These are phyloP conservation scores for Mastigias papua DNA, from an alignment of 30 jellyfish, hydroid and myxozoan genomes.

Conservation along the genomic window DNA sequence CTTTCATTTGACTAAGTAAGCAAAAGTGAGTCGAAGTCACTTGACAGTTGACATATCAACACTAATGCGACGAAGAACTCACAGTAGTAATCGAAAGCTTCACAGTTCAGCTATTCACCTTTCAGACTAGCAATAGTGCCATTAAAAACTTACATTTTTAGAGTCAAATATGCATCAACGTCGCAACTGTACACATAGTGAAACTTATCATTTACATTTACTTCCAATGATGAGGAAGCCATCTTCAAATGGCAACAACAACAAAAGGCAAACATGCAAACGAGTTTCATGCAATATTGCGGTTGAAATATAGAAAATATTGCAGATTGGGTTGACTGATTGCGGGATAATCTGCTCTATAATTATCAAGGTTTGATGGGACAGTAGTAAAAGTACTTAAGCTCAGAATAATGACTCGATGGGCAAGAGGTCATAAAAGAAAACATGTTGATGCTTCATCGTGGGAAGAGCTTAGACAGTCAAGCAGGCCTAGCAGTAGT, in stretches of 20 bases:
- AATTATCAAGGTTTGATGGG: too few species aligned
- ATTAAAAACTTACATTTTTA: constrained; percentile 80
- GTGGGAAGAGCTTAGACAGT: constrained; percentile 75
- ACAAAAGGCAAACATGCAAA: neutral
- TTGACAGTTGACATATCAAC: too few species aligned
- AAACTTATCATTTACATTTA: constrained; percentile 75
- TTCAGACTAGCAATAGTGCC: too few species aligned
- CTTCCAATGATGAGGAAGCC: constrained; percentile 53
- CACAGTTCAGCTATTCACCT: too few species aligned
- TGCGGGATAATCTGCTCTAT: too few species aligned
- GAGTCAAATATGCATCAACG: constrained; percentile 70
- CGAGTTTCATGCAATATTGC: constrained; percentile 2
- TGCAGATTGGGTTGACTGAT: too few species aligned
- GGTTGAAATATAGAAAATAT: too few species aligned
- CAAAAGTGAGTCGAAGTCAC: too few species aligned
- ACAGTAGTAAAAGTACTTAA: too few species aligned
- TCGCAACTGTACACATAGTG: constrained; percentile 94
- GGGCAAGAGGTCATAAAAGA: constrained; percentile 80
- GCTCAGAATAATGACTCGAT: constrained; percentile 92
- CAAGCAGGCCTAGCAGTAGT: neutral
- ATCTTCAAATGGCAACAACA: neutral
- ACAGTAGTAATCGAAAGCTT: too few species aligned
- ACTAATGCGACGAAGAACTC: too few species aligned
- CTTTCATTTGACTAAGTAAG: too few species aligned
- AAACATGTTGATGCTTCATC: constrained; percentile 79